Conservation (phyloP, 2,797 vertebrate species). For the Valencia hispanica region DNA sequence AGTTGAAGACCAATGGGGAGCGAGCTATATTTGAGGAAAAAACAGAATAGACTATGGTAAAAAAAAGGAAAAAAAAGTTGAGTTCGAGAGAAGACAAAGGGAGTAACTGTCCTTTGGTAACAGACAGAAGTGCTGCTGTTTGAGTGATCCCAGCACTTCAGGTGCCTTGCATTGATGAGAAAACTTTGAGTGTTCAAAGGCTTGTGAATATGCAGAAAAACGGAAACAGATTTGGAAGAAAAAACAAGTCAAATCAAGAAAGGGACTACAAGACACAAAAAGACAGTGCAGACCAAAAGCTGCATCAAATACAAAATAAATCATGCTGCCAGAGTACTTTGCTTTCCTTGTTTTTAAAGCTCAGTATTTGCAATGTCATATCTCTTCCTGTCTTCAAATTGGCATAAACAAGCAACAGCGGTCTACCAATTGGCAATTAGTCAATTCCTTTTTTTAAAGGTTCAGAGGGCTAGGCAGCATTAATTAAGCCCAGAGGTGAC, state of each 20-base stretch:
- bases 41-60: slow-evolving; percentile 43
- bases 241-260: slow-evolving; percentile 54
- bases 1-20: slow-evolving; percentile 41
- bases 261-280: slow-evolving; percentile 30
- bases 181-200: slow-evolving; percentile 37
- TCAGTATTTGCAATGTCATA: slow-evolving; percentile 21
- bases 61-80: slow-evolving; percentile 35
- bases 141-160: slow-evolving; percentile 42
- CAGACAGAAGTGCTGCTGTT: slow-evolving; percentile 47
- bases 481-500: slow-evolving; percentile 64
- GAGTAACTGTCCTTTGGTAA: slow-evolving; percentile 52
- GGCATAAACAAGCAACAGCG: slow-evolving; percentile 27
- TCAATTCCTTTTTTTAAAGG: slow-evolving; percentile 60
- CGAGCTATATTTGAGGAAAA: slow-evolving; percentile 45
- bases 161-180: slow-evolving; percentile 37
- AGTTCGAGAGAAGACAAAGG: slow-evolving; percentile 17
- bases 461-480: slow-evolving; percentile 51
- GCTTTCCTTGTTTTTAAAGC: slow-evolving; percentile 7
- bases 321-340: not conserved
- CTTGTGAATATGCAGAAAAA: slow-evolving; percentile 21
- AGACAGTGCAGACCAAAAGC: slow-evolving; percentile 40
- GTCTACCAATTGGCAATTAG: slow-evolving; percentile 39
- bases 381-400: slow-evolving; percentile 26
- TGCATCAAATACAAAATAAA: slow-evolving; percentile 34
- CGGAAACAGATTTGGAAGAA: slow-evolving; percentile 10